Base-by-base conservation (phyloP, 2,797 vertebrate species). In the Myiotriccus ornatus region DNA sequence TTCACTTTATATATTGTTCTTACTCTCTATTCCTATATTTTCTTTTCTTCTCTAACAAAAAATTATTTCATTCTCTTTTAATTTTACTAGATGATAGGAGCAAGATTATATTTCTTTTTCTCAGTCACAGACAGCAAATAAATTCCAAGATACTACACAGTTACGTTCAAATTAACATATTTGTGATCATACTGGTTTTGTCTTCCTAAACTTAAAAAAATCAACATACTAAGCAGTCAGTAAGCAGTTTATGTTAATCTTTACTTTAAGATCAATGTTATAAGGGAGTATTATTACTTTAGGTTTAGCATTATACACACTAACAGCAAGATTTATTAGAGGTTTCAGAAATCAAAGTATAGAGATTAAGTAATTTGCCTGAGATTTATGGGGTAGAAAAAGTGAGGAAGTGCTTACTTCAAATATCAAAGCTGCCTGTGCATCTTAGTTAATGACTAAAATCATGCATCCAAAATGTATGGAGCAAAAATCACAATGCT, bases 161-260 rank as follows among this genome's bases (percentile, higher is more conserved):
- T 52, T 80, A 62, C 25, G 55, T 65, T 89, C 43, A 84, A 65
- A 92, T 85, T 87, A 91, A 50, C 57, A 52, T 68, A 74, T 78
- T 83, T 95, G 25, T 89, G 76, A 87, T 87, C 47, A 49, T 65
- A 68, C 20, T 1, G 1, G 85, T 87, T 95, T 93, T 49, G 71
- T 95, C 71, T 94, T 95, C 69, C 64, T 35, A 85, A 81, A 55
- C 35, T 81, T 85, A 73, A 87, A 43, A 88, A 82, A 93, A 50
- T 56, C 75, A 85, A 90, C 64, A 55, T n/a, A 64, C 30, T 62
- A 81, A 84, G 59, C 14, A 57, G 30, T 20, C n/a, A 44, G 53
- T 83, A 94, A 87, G 78, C 30, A 85, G 53, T 94, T 92, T 92
- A 69, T 80, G 71, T 85, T 87, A 85, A 89, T 91, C 69, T 83